Evolutionary conservation across 2,888 invertebrate species (phyloP).

Genomic region (Bellardia pandia): DNA sequence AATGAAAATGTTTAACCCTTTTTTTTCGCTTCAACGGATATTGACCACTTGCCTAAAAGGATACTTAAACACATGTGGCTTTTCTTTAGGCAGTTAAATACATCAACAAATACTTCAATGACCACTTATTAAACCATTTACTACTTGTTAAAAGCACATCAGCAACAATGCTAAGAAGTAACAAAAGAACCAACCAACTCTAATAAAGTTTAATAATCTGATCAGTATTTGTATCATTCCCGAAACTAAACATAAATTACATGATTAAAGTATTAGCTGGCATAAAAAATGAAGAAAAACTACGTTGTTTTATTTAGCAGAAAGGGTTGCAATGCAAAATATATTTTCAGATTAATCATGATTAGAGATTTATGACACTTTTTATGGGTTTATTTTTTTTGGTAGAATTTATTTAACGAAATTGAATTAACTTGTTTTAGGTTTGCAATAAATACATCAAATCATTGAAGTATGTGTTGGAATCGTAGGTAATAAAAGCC

Average conservation of each 20-base stretch:
- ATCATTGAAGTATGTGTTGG: slow-evolving; percentile 44
- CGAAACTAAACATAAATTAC: slow-evolving; percentile 57
- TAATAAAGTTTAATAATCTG: slow-evolving; percentile 52
- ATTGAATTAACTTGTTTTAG: slow-evolving; percentile 62
- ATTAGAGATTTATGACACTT: slow-evolving; percentile 63
- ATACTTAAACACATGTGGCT: slow-evolving; percentile 64
- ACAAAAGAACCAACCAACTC: slow-evolving; percentile 14
- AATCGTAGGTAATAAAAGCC: slow-evolving; percentile 52
- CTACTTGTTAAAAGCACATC: slow-evolving; percentile 58
- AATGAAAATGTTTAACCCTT: slow-evolving; percentile 41
- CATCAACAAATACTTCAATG: slow-evolving; percentile 44
- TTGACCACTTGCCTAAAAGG: slow-evolving; percentile 52
- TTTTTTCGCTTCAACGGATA: slow-evolving; percentile 35
- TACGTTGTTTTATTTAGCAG: slow-evolving; percentile 41
- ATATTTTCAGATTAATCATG: slow-evolving; percentile 60
- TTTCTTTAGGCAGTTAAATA: slow-evolving; percentile 40
- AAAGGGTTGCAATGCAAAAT: slow-evolving; percentile 50
- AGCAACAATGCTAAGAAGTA: background rate
- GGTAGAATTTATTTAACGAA: slow-evolving; percentile 33
- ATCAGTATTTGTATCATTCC: slow-evolving; percentile 40
- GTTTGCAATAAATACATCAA: slow-evolving; percentile 59
- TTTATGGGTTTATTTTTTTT: slow-evolving; percentile 58
- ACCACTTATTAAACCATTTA: slow-evolving; percentile 67
- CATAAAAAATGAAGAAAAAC: slow-evolving; percentile 10
- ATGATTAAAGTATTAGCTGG: slow-evolving; percentile 53